Conservation (phyloP, 1,140 invertebrate species). For the Drosophila sechellia region DNA sequence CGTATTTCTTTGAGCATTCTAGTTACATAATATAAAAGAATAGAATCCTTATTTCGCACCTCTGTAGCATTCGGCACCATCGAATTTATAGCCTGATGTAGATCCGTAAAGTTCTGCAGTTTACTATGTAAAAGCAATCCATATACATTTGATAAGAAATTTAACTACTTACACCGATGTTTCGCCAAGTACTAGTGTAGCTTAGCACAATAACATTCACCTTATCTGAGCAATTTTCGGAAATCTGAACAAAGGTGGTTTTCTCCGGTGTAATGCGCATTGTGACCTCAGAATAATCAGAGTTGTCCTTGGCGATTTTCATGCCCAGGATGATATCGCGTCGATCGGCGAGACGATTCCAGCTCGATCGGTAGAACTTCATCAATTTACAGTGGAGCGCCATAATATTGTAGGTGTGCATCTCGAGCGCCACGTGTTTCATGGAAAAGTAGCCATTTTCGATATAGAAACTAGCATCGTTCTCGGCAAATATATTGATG, state of each 20-base stretch:
- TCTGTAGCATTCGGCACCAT: slow-evolving; percentile 62
- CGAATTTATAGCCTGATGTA: slow-evolving; percentile 66
- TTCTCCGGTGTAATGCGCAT: slow-evolving; percentile 63
- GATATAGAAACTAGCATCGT: slow-evolving; percentile 74
- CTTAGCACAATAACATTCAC: slow-evolving; percentile 55
- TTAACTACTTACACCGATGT: slow-evolving; percentile 53
- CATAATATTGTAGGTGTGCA: slow-evolving; percentile 71
- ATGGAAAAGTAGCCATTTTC: slow-evolving; percentile 64
- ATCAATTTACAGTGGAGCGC: slow-evolving; percentile 67
- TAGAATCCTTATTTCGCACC: slow-evolving; percentile 56
- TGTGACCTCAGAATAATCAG: slow-evolving; percentile 37
- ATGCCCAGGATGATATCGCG: slow-evolving; percentile 68
- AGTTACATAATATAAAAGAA: slow-evolving; percentile 57
- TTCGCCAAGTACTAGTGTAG: slow-evolving; percentile 69
- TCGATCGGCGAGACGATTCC: slow-evolving; percentile 70
- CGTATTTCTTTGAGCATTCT: slow-evolving; percentile 58
- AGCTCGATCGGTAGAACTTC: slow-evolving; percentile 65
- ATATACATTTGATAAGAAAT: not conserved
- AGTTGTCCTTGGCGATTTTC: slow-evolving; percentile 52
- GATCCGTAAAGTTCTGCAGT: slow-evolving; percentile 58
- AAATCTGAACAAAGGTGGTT: slow-evolving; percentile 65
- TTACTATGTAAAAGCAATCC: too few relatives aligned
- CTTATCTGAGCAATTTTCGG: slow-evolving; percentile 71
- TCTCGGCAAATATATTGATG: slow-evolving; percentile 73
- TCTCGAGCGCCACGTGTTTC: slow-evolving; percentile 69